Conservation (phyloP, 1,140 invertebrate species). For the Matsumurasca onukii region DNA sequence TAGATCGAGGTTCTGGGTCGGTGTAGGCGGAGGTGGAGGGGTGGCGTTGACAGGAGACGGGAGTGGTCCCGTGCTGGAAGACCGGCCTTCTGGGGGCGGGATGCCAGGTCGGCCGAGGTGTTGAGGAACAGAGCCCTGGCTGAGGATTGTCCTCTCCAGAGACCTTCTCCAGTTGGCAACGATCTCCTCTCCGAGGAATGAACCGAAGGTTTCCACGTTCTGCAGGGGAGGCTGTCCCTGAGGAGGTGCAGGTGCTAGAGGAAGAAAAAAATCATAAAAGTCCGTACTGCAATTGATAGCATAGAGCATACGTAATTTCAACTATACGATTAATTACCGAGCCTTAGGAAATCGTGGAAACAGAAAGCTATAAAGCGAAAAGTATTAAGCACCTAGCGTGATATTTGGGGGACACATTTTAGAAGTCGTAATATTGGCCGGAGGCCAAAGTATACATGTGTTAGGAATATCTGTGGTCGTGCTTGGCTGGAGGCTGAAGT, state of each 20-base stretch:
- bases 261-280: constrained; percentile 46
- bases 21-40: constrained; percentile 47
- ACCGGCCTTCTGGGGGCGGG: constrained; percentile 36
- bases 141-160: constrained; percentile 63
- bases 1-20: constrained; percentile 20
- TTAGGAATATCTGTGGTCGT: too few species aligned
- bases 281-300: too few species aligned
- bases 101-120: constrained; percentile 36
- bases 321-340: too few species aligned
- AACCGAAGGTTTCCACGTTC: constrained; percentile 69
- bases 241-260: constrained; percentile 47
- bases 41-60: constrained; percentile 45
- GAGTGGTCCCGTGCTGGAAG: constrained; percentile 38
- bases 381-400: too few species aligned
- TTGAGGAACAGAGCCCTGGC: constrained; percentile 48
- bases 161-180: constrained; percentile 74
- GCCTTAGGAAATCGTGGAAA: too few species aligned
- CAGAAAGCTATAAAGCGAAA: too few species aligned
- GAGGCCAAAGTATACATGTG: too few species aligned
- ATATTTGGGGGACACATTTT: too few species aligned
- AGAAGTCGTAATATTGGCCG: too few species aligned
- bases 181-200: constrained; percentile 72
- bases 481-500: too few species aligned
- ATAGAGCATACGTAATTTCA: neutral
- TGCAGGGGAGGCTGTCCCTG: constrained; percentile 54